These are phyloP conservation scores for Zosterops japonicus DNA, from an alignment of 2,113 vertebrate species.

Conservation along the genomic window DNA sequence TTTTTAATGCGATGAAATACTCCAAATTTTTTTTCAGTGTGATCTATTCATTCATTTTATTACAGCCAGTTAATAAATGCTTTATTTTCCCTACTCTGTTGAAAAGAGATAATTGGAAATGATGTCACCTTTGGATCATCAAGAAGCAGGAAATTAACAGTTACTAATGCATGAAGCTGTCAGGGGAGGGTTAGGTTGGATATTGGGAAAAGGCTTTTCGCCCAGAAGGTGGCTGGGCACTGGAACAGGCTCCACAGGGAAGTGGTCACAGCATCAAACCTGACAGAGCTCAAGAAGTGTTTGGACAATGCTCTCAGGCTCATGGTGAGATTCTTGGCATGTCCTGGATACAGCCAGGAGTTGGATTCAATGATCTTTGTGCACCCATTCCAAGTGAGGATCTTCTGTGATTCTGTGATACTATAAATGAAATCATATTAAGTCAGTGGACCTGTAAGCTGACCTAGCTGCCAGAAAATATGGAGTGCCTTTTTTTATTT, in stretches of 20 bases:
- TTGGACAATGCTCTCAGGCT: not conserved
- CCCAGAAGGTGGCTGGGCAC: not conserved
- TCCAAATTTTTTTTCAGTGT: not conserved
- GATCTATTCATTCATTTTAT: not conserved
- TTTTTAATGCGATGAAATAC: not conserved
- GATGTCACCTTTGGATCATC: not conserved
- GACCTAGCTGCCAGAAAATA: not conserved
- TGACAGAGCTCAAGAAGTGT: not conserved
- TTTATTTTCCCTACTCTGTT: not conserved
- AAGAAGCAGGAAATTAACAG: not conserved
- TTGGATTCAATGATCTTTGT: not conserved
- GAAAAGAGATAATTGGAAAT: not conserved
- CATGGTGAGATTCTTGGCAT: too few species aligned
- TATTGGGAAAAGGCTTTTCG: not conserved
- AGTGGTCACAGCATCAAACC: not conserved
- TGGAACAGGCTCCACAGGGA: not conserved
- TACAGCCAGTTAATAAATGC: not conserved
- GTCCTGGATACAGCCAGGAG: not conserved
- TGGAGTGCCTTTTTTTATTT: not conserved
- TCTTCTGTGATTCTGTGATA: fast-evolving
- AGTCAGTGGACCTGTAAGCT: not conserved
- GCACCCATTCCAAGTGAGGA: not conserved
- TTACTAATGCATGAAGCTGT: not conserved
- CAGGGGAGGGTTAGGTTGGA: not conserved
- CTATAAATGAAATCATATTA: not conserved